These are phyloP conservation scores for Choloepus didactylus DNA, from an alignment of 2,797 vertebrate species.

Conservation along the genomic window DNA sequence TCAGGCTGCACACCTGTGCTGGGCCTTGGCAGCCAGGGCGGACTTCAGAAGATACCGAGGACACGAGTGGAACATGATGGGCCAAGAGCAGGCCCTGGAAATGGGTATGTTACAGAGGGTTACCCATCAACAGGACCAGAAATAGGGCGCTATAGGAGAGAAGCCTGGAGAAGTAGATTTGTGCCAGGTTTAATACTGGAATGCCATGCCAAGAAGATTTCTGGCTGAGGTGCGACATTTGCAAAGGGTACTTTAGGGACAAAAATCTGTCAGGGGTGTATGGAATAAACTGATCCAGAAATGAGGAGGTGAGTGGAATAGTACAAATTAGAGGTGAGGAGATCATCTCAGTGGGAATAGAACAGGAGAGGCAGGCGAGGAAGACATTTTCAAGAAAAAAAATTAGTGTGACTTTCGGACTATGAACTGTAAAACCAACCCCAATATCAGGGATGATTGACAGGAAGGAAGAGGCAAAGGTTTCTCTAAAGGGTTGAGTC, in stretches of 20 bases:
- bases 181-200: not conserved
- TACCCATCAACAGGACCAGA: rapidly evolving
- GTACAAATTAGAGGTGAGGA: rapidly evolving
- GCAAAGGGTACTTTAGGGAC: not conserved
- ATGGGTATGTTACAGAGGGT: rapidly evolving
- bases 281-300: not conserved
- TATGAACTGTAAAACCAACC: rapidly evolving
- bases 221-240: not conserved
- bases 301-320: rapidly evolving
- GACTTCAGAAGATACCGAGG: not conserved
- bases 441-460: not conserved
- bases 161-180: not conserved
- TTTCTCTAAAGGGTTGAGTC: too few relatives aligned
- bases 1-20: not conserved
- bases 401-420: not conserved
- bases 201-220: not conserved
- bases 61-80: rapidly evolving
- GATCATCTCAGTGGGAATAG: rapidly evolving
- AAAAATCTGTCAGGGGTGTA: not conserved
- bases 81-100: not conserved
- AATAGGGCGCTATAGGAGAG: not conserved
- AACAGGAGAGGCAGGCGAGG: not conserved
- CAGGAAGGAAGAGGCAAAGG: not conserved
- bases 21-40: not conserved
- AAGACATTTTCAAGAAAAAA: not conserved